Conservation (phyloP, 1,140 invertebrate genomes). For the Saccostrea cuccullata region DNA sequence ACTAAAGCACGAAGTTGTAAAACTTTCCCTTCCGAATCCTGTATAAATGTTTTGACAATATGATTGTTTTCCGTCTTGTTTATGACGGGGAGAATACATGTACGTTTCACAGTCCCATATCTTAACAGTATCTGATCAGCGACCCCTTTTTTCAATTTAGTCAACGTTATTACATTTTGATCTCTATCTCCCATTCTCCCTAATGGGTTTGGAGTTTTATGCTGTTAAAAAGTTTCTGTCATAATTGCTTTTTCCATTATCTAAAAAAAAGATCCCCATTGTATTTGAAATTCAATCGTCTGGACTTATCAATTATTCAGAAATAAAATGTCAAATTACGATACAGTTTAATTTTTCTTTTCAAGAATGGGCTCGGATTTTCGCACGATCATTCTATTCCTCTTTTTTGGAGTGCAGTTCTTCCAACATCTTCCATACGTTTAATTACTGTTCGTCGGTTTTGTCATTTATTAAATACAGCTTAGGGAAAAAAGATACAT, state of each 20-base stretch:
- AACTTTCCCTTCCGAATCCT: no score
- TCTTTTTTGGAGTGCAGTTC: neutral
- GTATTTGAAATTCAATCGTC: constrained; percentile 25
- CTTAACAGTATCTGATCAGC: neutral
- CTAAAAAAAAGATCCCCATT: constrained; percentile 17
- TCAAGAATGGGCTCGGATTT: neutral
- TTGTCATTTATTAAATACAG: neutral
- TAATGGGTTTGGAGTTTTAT: constrained; percentile 14
- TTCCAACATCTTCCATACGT: neutral
- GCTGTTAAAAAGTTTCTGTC: neutral
- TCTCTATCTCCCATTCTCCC: constrained; percentile 1
- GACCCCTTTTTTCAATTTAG: constrained; percentile 26
- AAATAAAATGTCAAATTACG: constrained; percentile 34
- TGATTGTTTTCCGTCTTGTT: neutral
- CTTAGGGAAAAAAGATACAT: neutral
- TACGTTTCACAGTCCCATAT: neutral
- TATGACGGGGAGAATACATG: neutral
- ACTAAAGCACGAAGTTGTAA: no score
- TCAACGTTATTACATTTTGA: constrained; percentile 28
- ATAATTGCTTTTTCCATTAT: constrained; percentile 35
- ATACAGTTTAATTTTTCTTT: constrained; percentile 18
- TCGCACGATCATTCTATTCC: neutral
- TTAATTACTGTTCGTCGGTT: neutral
- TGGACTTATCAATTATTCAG: constrained; percentile 25
- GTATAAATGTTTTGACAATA: no score